Evolutionary conservation across 2,797 vertebrate species (phyloP), one percentile per base, ranked within the genome.

Genomic region (Chromis chromis): DNA sequence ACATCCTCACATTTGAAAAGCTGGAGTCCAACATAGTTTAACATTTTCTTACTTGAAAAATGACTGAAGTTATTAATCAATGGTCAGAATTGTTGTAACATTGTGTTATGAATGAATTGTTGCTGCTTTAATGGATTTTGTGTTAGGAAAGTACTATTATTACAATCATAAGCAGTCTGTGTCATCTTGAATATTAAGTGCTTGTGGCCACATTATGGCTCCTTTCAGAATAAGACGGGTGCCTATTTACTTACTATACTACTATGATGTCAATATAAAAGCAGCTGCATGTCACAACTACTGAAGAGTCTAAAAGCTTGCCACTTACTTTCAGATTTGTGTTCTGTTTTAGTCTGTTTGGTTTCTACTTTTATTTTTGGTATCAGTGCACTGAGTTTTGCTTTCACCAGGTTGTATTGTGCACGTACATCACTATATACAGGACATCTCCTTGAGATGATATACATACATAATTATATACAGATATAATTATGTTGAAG

Each of bases 301-400:
- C n/a, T 56, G 28, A 12, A 19, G 5, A 25, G n/a, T 54, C 61
- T 12, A 59, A 24, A 36, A 58, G 39, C 58, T 64, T n/a, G n/a
- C 65, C 39, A 53, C 27, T 44, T 63, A 36, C 59, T 40, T 27
- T 63, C 33, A 62, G 75, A 89, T 78, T 1, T 82, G 76, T 61
- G 77, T 66, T 83, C 28, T 71, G 25, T 55, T 80, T 82, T 84
- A 82, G 85, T 85, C 70, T 56, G 48, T 2, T 72, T 77, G 86
- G 83, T 83, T 86, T 85, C 79, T 42, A 46, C 70, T 65, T 83
- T 78, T 67, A 6, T 58, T 67, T 75, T 65, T 21, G 39, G 22
- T 65, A 54, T 75, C 21, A 65, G 19, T 68, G 54, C 6, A 64
- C 42, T 66, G 25, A 33, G 57, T 67, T 44, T 70, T n/a, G 70